Evolutionary conservation across 2,888 invertebrate genomes (phyloP), one percentile per base, ranked within the genome.

Genomic region (Homarus gammarus): DNA sequence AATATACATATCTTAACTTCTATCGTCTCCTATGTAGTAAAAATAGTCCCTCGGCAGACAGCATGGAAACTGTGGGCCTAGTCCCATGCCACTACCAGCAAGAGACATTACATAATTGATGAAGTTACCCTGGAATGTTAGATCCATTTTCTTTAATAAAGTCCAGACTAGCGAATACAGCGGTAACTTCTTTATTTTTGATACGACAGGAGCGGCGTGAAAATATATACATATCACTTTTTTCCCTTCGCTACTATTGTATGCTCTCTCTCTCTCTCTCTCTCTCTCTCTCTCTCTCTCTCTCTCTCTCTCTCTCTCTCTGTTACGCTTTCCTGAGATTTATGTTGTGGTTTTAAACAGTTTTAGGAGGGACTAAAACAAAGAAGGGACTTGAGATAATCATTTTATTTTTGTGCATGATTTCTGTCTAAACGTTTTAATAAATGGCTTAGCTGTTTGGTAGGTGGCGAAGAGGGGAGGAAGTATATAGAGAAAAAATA

Each of bases 271-370:
- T 68, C n/a, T 31, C 68, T 68, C n/a, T 68, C n/a, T 31, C 68
- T 68, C n/a, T 31, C 68, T 68, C n/a, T 68, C 68, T 68, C 68
- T 68, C 68, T 68, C 68, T 68, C 68, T 68, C 68, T 68, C 68
- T 68, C 68, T 68, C 68, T 68, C 68, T 68, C 68, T 72, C 72
- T 72, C 27, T 72, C 72, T 72, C 27, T 72, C 72, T 72, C 27
- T 72, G 33, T 72, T 5, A 31, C 72, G n/a, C 31, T 27, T 33
- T 72, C 33, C 31, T 6, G n/a, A 5, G n/a, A 3, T 73, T 18
- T 38, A 2, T 73, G 22, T 36, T 75, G n/a, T 22, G 40, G 6
- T 5, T n/a, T 40, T 75, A 44, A 5, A 49, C 49, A n/a, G 27
- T 72, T 31, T 72, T 27, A 8, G 44, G 44, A 44, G 44, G 44